These are phyloP conservation scores for Holothuria leucospilota DNA, from an alignment of 53 echinoderm and acorn worm genomes.

Conservation along the genomic window DNA sequence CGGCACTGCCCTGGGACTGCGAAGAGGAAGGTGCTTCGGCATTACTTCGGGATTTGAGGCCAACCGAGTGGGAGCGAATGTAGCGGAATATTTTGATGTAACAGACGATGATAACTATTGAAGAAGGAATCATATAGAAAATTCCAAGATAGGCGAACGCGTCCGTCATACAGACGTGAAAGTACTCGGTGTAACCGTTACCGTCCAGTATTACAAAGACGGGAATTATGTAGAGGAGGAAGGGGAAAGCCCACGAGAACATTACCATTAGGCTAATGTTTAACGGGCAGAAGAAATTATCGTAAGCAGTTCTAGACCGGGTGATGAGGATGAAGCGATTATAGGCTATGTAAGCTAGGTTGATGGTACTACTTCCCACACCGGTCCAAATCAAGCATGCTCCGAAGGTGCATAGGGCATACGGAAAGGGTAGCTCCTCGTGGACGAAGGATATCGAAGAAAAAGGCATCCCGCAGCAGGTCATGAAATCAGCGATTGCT, in stretches of 20 bases:
- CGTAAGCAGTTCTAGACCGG: slow-evolving; percentile 10
- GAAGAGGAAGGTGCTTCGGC: neutral
- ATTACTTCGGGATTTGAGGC: neutral
- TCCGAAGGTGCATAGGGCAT: slow-evolving; percentile 1
- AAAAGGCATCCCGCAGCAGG: slow-evolving; percentile 36
- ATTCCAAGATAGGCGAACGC: slow-evolving; percentile 26
- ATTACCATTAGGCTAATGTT: neutral
- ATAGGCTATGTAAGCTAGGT: slow-evolving; percentile 25
- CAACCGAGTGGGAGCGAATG: slow-evolving; percentile 33
- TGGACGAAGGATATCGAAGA: neutral
- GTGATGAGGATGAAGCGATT: slow-evolving; percentile 41
- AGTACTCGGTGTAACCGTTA: slow-evolving; percentile 24
- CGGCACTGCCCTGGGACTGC: slow-evolving; percentile 15
- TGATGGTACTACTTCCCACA: slow-evolving; percentile 17
- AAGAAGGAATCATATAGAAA: neutral
- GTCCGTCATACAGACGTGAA: slow-evolving; percentile 49
- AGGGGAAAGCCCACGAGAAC: slow-evolving; percentile 26
- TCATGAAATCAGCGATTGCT: slow-evolving; percentile 38
- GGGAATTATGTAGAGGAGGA: slow-evolving; percentile 1
- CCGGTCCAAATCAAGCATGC: slow-evolving; percentile 41
- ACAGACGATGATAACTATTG: slow-evolving; percentile 35
- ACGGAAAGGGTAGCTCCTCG: slow-evolving; percentile 24
- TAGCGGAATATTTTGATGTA: slow-evolving; percentile 43
- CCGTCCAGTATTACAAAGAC: slow-evolving; percentile 24
- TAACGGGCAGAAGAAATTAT: neutral